A percentile compares a stretch with the other conserved stretches of the same genome.
Evolutionary conservation across 2,888 invertebrate species (phyloP).

Genomic region (Drosophila kambysellisi): DNA sequence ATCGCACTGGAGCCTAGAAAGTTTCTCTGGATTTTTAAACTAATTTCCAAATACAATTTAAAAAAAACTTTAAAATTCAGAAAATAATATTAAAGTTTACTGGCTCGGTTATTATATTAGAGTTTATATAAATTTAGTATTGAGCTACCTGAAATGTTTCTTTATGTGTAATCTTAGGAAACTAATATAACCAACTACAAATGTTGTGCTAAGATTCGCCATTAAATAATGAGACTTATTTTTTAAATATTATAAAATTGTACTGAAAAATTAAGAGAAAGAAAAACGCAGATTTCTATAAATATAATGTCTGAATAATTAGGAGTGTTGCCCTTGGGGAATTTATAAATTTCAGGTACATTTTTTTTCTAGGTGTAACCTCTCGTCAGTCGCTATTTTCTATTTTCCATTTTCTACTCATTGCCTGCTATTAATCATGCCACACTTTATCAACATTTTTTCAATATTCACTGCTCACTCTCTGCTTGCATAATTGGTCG

Average conservation of each 20-base stretch:
- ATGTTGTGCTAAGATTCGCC: background rate
- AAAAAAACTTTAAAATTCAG: background rate
- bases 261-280: background rate
- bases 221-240: background rate
- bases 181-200: background rate
- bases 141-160: background rate
- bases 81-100: background rate
- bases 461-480: background rate
- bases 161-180: background rate
- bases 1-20: background rate
- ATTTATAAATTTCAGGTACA: background rate
- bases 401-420: background rate
- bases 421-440: background rate
- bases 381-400: background rate
- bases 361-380: background rate
- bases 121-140: background rate
- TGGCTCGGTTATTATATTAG: too few species aligned
- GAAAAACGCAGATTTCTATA: background rate
- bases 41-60: background rate
- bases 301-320: background rate
- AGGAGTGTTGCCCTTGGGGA: background rate
- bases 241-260: background rate
- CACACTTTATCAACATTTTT: background rate
- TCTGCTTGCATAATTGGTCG: background rate
- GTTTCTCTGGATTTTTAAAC: background rate